Evolutionary conservation across 1,140 invertebrate species (phyloP), one percentile per base, ranked within the genome.

Genomic region (Calliphora vicina): DNA sequence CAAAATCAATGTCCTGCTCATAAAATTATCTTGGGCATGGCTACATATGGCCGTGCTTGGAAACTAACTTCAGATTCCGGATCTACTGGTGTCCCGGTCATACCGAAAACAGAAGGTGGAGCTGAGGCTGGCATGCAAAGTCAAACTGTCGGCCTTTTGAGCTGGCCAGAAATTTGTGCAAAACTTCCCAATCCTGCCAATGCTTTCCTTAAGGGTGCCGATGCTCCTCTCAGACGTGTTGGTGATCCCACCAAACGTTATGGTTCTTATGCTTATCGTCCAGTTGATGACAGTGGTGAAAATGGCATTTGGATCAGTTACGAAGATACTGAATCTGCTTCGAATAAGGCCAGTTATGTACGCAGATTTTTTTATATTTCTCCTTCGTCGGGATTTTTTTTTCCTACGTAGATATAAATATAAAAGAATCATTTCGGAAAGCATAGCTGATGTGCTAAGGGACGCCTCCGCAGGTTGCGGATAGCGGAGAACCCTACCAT

Each of bases 251-350:
- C 93, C 71, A 95, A 95, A 85, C 94, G 94, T 85, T 94, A 94
- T 82, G 95, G 95, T 13, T 93, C 93, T 26, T 96, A 95, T 85
- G 95, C 95, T 0, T 96, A 93, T 91, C 93, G 94, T 84, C 86
- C 94, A 0, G 94, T 94, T 43, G 93, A 95, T 83, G 92, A 93
- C 9, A 93, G 91, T 29, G 93, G 92, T 1, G 92, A 94, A 8
- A 93, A 93, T 5, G 95, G 96, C 35, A 93, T 97, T 71, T 99
- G 97, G 97, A 94, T 98, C 0, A 95, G 95, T 73, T 98, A 96
- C 87, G 97, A 99, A 86, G 96, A 98, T 89, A 93, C 95, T 0
- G 95, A 97, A 74, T 96, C 96, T 0, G 94, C 96, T 29, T 94
- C 93, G 29, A 94, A 95, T 81, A 99, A 98, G 87, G 96, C 96